A percentile compares a stretch with the other conserved stretches of the same genome.
phyloP scores from a whole-genome alignment of 2,113 vertebrate species.

The Gobio gobio region DNA sequence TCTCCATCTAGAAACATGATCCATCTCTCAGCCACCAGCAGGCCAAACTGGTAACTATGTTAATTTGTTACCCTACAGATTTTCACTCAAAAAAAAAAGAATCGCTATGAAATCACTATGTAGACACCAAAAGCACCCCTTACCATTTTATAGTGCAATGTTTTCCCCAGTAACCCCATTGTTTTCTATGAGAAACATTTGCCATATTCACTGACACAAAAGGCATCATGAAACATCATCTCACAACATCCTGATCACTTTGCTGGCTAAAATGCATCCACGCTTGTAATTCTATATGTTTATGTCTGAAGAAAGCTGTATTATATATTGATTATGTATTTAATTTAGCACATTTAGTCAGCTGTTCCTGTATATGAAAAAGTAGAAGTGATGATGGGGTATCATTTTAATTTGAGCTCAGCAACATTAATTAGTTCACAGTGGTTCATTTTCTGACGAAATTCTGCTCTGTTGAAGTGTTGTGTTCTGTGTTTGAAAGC shows the following conservation, averaged over 20 bases:
- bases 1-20: neutral
- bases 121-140: neutral
- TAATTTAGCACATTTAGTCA: constrained; percentile 11
- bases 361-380: neutral
- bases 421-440: neutral
- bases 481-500: neutral
- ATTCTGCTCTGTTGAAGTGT: neutral
- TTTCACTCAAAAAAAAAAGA: neutral
- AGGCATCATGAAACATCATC: constrained; percentile 13
- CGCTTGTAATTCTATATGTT: neutral
- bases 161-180: neutral
- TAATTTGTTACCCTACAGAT: neutral
- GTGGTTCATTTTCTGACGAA: neutral
- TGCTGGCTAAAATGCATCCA: neutral
- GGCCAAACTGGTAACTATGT: neutral
- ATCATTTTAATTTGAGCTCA: neutral
- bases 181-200: neutral
- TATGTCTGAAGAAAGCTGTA: neutral
- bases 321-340: constrained; percentile 26
- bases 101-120: neutral
- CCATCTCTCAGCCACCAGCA: neutral
- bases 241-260: neutral
- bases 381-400: neutral
- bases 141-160: neutral
- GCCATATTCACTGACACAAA: neutral